Evolutionary conservation across 2,113 vertebrate genomes (phyloP).

Genomic region (Ptyas mucosa): DNA sequence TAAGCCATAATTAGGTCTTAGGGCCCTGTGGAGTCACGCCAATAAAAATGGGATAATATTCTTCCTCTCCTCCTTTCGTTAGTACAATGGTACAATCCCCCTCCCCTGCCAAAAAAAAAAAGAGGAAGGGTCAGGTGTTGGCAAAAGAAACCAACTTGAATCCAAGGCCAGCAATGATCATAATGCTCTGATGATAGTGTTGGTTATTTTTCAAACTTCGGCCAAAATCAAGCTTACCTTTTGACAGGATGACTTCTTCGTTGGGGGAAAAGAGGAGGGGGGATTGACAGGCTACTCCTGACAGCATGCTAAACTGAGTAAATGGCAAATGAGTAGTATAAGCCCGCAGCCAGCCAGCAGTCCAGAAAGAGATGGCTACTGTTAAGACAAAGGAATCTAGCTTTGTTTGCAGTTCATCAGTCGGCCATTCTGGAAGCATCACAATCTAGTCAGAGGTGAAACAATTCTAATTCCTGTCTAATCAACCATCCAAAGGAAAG

Average conservation of each 20-base stretch:
- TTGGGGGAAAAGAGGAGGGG: not conserved
- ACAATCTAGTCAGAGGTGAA: not conserved
- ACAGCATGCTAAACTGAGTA: not conserved
- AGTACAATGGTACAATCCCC: not conserved
- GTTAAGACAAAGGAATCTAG: not conserved
- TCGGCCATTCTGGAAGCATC: not conserved
- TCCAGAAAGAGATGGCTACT: not conserved
- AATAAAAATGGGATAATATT: conserved; percentile 2
- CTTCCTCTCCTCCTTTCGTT: conserved; percentile 8
- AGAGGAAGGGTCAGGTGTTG: not conserved
- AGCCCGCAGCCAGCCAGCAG: not conserved
- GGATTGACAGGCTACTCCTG: not conserved
- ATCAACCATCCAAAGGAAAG: not conserved
- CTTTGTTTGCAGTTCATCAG: not conserved
- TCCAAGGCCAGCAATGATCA: not conserved
- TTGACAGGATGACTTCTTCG: not conserved
- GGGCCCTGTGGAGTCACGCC: not conserved
- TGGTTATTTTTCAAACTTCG: not conserved
- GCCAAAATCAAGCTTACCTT: not conserved
- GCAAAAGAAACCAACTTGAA: not conserved
- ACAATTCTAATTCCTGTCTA: not conserved
- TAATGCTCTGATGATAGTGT: not conserved
- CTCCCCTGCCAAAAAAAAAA: not conserved
- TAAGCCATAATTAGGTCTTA: not conserved
- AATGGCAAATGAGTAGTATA: not conserved